phyloP scores from a whole-genome alignment of 2,797 vertebrate species.

The Aulostomus chinensis region DNA sequence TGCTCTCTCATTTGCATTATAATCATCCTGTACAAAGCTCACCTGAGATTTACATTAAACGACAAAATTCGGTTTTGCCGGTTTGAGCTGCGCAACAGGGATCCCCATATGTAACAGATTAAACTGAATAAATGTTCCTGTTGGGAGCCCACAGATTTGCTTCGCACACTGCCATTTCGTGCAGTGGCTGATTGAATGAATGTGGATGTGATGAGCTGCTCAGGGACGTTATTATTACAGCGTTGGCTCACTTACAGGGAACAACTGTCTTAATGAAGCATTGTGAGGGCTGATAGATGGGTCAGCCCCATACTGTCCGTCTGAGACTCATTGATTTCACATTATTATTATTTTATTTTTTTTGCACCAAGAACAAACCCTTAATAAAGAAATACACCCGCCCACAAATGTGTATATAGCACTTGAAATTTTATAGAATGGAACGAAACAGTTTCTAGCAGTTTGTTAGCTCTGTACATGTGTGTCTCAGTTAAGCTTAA shows the following conservation, averaged over 20 bases:
- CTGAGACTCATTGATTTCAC: conserved; percentile 70
- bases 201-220: too few relatives aligned
- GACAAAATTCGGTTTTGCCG: conserved; percentile 56
- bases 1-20: conserved; percentile 75
- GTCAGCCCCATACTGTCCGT: conserved; percentile 36
- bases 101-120: conserved; percentile 36
- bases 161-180: too few relatives aligned
- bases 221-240: conserved; percentile 34
- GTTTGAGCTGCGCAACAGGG: conserved; percentile 19
- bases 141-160: too few relatives aligned
- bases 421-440: too few relatives aligned
- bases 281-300: conserved; percentile 58
- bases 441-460: conserved; percentile 46
- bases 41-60: conserved; percentile 71
- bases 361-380: too few relatives aligned
- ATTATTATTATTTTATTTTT: too few relatives aligned
- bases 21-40: conserved; percentile 71
- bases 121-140: conserved; percentile 3
- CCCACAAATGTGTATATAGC: too few relatives aligned
- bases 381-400: too few relatives aligned
- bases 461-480: conserved; percentile 72
- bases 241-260: conserved; percentile 53
- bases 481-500: conserved; percentile 77
- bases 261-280: conserved; percentile 72
- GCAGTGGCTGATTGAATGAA: too few relatives aligned